Conservation (phyloP, 1,140 invertebrate genomes). For the Glomeris maerens region DNA sequence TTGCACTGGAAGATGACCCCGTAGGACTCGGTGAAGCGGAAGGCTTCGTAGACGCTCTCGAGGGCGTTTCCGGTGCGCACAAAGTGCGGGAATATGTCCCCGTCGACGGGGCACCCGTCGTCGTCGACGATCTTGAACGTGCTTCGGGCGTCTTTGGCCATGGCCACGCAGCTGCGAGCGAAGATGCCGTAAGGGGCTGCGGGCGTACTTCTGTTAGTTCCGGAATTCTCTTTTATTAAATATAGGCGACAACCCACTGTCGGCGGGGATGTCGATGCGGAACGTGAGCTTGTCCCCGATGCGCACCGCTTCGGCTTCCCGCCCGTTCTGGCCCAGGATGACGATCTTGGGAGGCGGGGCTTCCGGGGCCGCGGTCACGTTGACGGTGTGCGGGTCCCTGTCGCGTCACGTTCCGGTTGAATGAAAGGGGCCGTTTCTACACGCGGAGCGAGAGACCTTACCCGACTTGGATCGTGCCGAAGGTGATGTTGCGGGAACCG, state of each 20-base stretch:
- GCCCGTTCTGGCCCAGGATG: constrained; percentile 64
- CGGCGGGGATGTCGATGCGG: constrained; percentile 88
- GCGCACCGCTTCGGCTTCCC: constrained; percentile 83
- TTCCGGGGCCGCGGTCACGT: constrained; percentile 84
- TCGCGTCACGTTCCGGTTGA: neutral
- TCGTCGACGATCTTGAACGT: constrained; percentile 93
- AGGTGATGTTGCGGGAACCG: constrained; percentile 89
- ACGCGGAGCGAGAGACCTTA: constrained; percentile 23
- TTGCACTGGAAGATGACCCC: constrained; percentile 95
- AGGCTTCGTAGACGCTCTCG: constrained; percentile 83
- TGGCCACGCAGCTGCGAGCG: constrained; percentile 84
- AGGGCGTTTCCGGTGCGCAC: constrained; percentile 63
- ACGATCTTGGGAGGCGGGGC: constrained; percentile 84
- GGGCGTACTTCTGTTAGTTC: constrained; percentile 20
- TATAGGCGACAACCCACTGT: constrained; percentile 49
- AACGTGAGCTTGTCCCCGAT: constrained; percentile 89
- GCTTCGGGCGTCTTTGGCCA: constrained; percentile 91
- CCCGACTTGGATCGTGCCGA: constrained; percentile 92
- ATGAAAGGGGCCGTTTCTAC: constrained; percentile 8
- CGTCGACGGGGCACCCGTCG: constrained; percentile 84
- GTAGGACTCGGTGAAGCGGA: constrained; percentile 88
- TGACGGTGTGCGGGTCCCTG: constrained; percentile 85
- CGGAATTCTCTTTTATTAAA: constrained; percentile 2
- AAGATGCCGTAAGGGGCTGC: constrained; percentile 89
- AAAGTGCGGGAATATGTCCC: constrained; percentile 68